These are phyloP conservation scores for Oscheius myriophilus DNA, from an alignment of 2,888 invertebrate genomes.

Conservation along the genomic window DNA sequence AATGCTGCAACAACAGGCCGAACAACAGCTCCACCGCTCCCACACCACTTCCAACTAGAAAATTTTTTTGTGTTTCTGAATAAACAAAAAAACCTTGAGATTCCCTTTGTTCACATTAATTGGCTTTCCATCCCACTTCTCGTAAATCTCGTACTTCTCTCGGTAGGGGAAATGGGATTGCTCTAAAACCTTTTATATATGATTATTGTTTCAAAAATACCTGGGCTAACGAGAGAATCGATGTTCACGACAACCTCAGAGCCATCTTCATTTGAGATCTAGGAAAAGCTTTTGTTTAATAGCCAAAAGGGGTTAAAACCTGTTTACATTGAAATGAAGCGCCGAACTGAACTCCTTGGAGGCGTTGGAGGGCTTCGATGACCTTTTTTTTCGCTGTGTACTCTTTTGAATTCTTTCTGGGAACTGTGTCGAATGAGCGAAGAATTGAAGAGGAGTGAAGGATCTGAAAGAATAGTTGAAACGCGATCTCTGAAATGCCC, in stretches of 20 bases:
- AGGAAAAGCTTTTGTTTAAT: background rate
- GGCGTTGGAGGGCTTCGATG: background rate
- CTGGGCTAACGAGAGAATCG: conserved; percentile 13
- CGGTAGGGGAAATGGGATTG: background rate
- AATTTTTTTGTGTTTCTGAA: background rate
- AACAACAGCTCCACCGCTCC: conserved; percentile 22
- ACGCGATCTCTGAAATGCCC: too few relatives aligned
- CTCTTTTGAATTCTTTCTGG: background rate
- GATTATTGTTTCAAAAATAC: too few relatives aligned
- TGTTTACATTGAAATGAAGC: conserved; percentile 17
- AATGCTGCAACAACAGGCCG: conserved; percentile 19
- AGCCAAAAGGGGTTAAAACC: background rate
- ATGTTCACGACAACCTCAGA: conserved; percentile 17
- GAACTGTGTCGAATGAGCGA: background rate
- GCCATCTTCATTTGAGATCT: background rate
- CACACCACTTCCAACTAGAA: conserved; percentile 9
- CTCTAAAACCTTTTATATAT: background rate
- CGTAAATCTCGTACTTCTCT: conserved; percentile 1
- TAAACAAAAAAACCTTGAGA: background rate
- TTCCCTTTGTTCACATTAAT: background rate
- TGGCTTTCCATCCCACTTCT: conserved; percentile 13
- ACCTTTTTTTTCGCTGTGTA: background rate
- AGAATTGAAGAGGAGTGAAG: too few relatives aligned
- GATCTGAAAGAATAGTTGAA: too few relatives aligned
- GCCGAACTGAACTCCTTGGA: conserved; percentile 13